phyloP scores from a whole-genome alignment of 1,140 invertebrate genomes.

The Stegodyphus mimosarum region DNA sequence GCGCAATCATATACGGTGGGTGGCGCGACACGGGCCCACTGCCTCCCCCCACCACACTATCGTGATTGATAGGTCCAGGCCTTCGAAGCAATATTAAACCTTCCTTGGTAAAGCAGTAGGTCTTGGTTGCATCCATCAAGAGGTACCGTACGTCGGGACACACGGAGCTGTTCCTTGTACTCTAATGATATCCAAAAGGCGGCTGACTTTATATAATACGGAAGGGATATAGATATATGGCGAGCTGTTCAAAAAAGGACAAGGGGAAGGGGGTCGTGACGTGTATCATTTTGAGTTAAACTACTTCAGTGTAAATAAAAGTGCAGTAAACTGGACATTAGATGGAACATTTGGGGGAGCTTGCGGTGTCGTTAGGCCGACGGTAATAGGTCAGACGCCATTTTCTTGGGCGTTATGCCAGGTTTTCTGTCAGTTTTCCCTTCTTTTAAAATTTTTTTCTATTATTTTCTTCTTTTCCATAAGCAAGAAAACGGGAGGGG shows the following conservation, averaged over 20 bases:
- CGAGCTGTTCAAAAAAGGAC: neutral
- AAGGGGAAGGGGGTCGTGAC: neutral
- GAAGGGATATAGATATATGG: conserved; percentile 41
- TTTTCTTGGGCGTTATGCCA: conserved; percentile 56
- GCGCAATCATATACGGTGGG: conserved; percentile 50
- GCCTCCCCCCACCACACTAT: neutral
- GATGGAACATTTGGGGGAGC: conserved; percentile 49
- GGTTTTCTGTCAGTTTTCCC: conserved; percentile 37
- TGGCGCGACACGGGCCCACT: conserved; percentile 10
- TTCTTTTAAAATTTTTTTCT: neutral
- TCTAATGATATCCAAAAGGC: conserved; percentile 60
- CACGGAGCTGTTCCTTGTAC: neutral
- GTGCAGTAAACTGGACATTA: conserved; percentile 60
- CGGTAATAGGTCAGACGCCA: conserved; percentile 50
- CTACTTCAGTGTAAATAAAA: conserved; percentile 61
- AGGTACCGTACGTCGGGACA: conserved; percentile 22
- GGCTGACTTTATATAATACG: conserved; percentile 25
- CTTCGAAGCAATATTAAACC: conserved; percentile 55
- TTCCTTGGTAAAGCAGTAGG: conserved; percentile 21
- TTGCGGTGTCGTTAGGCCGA: conserved; percentile 55
- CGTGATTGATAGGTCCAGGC: conserved; percentile 52
- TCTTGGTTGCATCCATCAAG: conserved; percentile 47
- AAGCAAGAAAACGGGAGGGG: conserved; percentile 2
- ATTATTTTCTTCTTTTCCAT: neutral
- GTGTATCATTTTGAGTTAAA: conserved; percentile 59